Evolutionary conservation across 1,140 invertebrate species (phyloP).

Genomic region (Formica exsecta): DNA sequence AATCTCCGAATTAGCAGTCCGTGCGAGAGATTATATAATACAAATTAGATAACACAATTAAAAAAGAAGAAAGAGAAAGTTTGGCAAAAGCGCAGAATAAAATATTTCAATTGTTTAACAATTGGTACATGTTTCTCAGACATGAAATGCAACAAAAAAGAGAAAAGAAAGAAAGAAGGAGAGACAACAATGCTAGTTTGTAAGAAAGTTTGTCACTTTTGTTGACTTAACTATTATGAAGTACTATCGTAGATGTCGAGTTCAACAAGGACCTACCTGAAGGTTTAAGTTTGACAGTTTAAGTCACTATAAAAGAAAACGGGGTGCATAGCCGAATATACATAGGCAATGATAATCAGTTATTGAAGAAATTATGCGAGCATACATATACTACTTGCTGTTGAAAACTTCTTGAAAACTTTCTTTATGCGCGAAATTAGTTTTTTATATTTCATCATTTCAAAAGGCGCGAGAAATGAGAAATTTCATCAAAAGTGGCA

Average conservation of each 20-base stretch:
- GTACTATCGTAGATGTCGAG: constrained; percentile 20
- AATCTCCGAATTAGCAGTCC: background rate
- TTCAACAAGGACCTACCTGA: constrained; percentile 6
- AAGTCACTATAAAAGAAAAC: background rate
- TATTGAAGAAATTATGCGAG: background rate
- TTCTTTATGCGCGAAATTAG: constrained; percentile 1
- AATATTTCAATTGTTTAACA: background rate
- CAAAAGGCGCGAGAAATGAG: constrained; percentile 11
- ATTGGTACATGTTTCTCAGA: background rate
- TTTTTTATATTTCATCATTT: constrained; percentile 9
- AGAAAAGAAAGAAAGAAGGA: background rate
- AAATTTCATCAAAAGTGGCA: constrained; percentile 12
- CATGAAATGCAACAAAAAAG: background rate
- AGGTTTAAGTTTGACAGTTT: background rate
- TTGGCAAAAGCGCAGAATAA: constrained; percentile 1
- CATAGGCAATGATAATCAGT: background rate
- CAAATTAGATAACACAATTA: background rate
- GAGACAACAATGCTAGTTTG: constrained; percentile 14
- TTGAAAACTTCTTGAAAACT: background rate
- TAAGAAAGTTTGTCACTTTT: constrained; percentile 26
- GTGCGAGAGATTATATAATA: background rate
- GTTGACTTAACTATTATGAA: constrained; percentile 36
- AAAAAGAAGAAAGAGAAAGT: background rate
- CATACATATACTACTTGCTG: too few relatives aligned
- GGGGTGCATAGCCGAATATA: background rate